Evolutionary conservation across 2,888 invertebrate species (phyloP).

Genomic region (Pharmacophagus antenor): DNA sequence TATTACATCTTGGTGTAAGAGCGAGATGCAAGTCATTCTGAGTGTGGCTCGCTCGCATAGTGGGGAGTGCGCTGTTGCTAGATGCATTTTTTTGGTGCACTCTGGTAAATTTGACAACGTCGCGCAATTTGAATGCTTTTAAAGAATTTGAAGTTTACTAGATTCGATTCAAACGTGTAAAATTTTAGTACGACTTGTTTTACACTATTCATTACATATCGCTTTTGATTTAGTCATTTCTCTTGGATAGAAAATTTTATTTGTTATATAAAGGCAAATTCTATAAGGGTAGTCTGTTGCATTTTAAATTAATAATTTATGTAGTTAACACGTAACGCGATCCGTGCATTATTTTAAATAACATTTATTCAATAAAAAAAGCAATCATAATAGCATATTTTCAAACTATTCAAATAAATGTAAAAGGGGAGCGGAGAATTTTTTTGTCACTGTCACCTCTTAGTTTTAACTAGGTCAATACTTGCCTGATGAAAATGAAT

Average conservation of each 20-base stretch:
- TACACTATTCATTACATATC: neutral
- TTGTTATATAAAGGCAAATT: neutral
- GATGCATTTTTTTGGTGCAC: conserved; percentile 64
- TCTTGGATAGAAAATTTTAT: neutral
- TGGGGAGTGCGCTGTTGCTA: conserved; percentile 68
- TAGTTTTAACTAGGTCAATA: neutral
- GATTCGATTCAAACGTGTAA: neutral
- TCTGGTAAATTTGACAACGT: conserved; percentile 74
- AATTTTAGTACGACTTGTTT: neutral
- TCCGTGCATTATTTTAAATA: neutral
- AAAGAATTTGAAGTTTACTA: conserved; percentile 14
- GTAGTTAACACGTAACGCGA: neutral
- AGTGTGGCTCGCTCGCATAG: conserved; percentile 32
- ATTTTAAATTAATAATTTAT: too few species aligned
- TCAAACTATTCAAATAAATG: conserved; percentile 8
- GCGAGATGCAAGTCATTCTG: conserved; percentile 22
- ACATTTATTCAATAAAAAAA: neutral
- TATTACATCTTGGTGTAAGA: conserved; percentile 30
- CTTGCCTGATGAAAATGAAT: too few species aligned
- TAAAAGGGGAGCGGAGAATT: conserved; percentile 57
- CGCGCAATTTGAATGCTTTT: conserved; percentile 58
- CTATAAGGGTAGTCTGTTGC: neutral
- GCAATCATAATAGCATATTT: conserved; percentile 47
- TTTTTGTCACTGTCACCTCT: conserved; percentile 58
- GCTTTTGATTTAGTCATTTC: neutral